These are phyloP conservation scores for Colistium nudipinnis DNA, from an alignment of 2,113 vertebrate species.

Conservation along the genomic window DNA sequence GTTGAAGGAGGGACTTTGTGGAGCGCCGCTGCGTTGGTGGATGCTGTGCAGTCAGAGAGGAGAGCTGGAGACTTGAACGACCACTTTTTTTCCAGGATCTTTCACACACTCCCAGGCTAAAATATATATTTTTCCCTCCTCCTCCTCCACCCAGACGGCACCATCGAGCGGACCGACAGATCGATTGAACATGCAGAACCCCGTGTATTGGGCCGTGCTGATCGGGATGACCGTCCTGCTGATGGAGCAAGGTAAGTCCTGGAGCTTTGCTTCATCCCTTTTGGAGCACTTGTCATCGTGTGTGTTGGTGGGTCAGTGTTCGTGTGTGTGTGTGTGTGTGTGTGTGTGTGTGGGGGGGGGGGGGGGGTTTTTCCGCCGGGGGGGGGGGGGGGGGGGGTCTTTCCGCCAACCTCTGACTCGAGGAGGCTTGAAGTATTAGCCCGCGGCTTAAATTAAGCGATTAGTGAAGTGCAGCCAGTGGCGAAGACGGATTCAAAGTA, in stretches of 20 bases:
- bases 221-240: conserved; percentile 78
- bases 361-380: neutral
- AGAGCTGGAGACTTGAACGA: conserved; percentile 61
- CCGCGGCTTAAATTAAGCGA: conserved; percentile 57
- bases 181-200: conserved; percentile 75
- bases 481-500: conserved; percentile 32
- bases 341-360: neutral
- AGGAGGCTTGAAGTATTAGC: conserved; percentile 33
- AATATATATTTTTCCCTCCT: conserved; percentile 8
- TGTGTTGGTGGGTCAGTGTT: neutral
- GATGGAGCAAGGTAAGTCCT: conserved; percentile 82
- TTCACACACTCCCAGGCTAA: conserved; percentile 42
- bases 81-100: conserved; percentile 71
- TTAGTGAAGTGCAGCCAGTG: conserved; percentile 60
- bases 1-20: conserved; percentile 75
- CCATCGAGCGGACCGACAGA: conserved; percentile 14
- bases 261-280: conserved; percentile 8
- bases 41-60: conserved; percentile 57
- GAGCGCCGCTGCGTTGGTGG: conserved; percentile 68
- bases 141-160: conserved; percentile 3
- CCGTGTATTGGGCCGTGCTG: conserved; percentile 82
- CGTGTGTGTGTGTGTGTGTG: neutral
- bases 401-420: conserved; percentile 17
- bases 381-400: too few species aligned
- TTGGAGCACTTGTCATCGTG: conserved; percentile 43